Base-by-base conservation (phyloP, 1,140 invertebrate genomes). In the Danaus melanippus region DNA sequence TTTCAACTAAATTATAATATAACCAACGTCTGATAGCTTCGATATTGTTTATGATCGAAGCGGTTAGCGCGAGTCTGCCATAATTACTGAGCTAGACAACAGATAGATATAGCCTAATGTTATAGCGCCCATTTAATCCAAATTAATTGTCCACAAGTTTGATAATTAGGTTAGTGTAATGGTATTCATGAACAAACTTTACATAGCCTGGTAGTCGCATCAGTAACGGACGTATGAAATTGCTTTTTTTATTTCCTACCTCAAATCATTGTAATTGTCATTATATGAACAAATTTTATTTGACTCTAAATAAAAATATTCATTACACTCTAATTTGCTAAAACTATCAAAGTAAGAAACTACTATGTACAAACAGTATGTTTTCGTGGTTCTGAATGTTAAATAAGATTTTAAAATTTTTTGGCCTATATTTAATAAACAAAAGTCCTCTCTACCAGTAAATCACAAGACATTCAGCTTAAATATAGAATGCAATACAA, bases 11-110 rank as follows among this genome's bases (percentile, higher is more conserved):
- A 60, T 60, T 59, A 64, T 60, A 60, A 64, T 60, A 56, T 49
- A 49, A 63, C 52, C 53, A 56, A 42, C 47, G 61, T 64, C 57
- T 61, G 60, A 64, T 66, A 61, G 56, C 57, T 62, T 62, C 58
- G 51, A 66, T 69, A 70, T 67, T 73, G 68, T 73, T 73, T 73
- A 73, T 69, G 68, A 65, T 63, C 32, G 55, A 58, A 52, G 60
- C 60, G 58, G 66, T 69, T 71, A 63, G 64, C 58, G 62, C 61
- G 53, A 58, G 61, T 62, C 60, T 42, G 58, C 60, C 64, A 64
- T 60, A 62, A 71, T 68, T 69, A 66, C 64, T 66, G 56, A 66
- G 59, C 60, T 63, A 70, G 66, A 56, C 58, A 66, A 47, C 17
- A 52, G 48, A 65, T 63, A 58, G 60, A 46, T 61, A 47, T 53